Base-by-base conservation (phyloP, 53 echinoderm and acorn worm species). In the Arbacia lixula region DNA sequence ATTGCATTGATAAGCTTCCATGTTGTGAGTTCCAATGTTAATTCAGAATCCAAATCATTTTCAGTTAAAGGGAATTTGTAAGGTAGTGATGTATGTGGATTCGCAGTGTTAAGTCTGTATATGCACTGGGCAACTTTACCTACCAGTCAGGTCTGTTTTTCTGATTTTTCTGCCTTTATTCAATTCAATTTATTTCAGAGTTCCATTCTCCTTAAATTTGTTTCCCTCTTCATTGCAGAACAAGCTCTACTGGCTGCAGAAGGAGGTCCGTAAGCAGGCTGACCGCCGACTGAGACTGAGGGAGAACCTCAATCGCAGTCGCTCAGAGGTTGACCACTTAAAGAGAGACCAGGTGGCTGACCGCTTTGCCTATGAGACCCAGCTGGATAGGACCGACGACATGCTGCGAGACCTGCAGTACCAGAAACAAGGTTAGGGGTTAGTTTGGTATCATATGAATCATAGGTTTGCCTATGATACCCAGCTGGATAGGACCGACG, bases 271-370 rank as follows among this genome's bases (percentile, higher is more conserved):
- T 1, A 77, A 49, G 40, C 78, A 77, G 60, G 37, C 11, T 4
- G 60, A 58, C 60, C 38, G 24, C 2, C 78, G 78, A 1, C 55
- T 3, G 12, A 58, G 60, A 19, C 78, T 77, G 24, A 10, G 16
- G 34, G 60, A 58, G 41, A 39, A 77, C 78, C 78, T 77, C 14
- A 77, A 77, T 58, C 78, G 60, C 56, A 77, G 78, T 60, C 55
- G 78, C 22, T 58, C 57, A 14, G 78, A 77, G 60, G 12, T 77
- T 20, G 56, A 33, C 24, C 57, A 77, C 26, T 14, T 77, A 9
- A 25, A 37, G 37, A 60, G 40, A 58, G 38, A 77, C 34, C 56
- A 77, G 22, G 19, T 41, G 27, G 24, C 78, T 2, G 60, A 77
- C 40, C 56, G 40, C 17, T 56, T 37, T 10, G 25, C 60, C 17